Base-by-base conservation (phyloP, 2,113 vertebrate species). In the Otolemur garnettii region DNA sequence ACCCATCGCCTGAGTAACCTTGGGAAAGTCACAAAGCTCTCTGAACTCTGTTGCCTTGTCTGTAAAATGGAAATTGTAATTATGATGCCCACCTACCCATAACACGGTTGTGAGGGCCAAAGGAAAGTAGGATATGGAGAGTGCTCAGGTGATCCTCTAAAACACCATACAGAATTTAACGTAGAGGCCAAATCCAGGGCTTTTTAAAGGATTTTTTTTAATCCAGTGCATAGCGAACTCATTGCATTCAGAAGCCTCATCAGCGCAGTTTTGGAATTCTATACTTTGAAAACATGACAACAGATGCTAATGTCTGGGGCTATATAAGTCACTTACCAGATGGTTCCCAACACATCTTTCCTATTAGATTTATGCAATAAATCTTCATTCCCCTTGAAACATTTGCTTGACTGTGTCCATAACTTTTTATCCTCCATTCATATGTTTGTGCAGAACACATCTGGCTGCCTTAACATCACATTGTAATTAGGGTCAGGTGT, bases 261-360 rank as follows among this genome's bases (percentile, higher is more conserved):
- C 93, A 74, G 95, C 94, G 66, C 86, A 64, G 85, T 97, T 92
- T 91, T 96, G 96, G 88, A 87, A 96, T 95, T 94, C 93, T 91
- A 87, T 87, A 80, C 78, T 88, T 15, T 0, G 81, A 88, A 97
- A 96, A 92, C 97, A 94, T 91, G 95, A 88, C 91, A 93, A n/a
- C 96, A 97, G 86, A 92, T 97, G 87, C 91, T 97, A 86, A 89
- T 85, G 75, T 92, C 96, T 92, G 93, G 96, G 97, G 92, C 94
- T 19, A 1, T 95, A 80, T 86, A 90, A 98, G 82, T 77, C 91
- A 10, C 1, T 95, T 94, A 95, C 66, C 94, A 97, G 81, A 87
- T 62, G 81, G 97, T 93, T 98, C 42, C 7, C 59, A 77, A 18
- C 87, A 89, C 64, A 53, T 94, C 78, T 95, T 84, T 95, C 81